phyloP scores from a whole-genome alignment of 2,888 invertebrate genomes.

The Sacculina carcini region DNA sequence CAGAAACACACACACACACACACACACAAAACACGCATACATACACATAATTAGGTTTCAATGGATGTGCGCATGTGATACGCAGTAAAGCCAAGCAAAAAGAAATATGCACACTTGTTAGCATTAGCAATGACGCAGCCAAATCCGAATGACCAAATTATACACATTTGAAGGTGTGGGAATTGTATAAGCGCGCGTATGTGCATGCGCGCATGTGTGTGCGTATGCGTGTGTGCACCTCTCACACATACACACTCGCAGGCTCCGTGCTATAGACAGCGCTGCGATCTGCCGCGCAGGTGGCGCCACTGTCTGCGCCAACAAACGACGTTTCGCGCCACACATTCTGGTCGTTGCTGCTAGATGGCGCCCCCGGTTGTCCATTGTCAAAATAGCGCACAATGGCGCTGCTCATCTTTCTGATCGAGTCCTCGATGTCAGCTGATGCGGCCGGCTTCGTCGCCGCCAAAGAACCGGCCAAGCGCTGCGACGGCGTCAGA shows the following conservation, averaged over 20 bases:
- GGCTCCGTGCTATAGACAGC: not conserved
- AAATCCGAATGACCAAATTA: not conserved
- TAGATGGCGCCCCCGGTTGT: not conserved
- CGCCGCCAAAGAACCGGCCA: not conserved
- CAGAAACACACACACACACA: too few species aligned
- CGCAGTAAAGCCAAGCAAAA: too few species aligned
- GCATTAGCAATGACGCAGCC: not conserved
- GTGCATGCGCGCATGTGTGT: not conserved
- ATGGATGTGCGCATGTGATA: too few species aligned
- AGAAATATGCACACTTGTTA: too few species aligned
- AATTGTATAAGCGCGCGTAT: not conserved
- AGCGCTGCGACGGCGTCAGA: not conserved
- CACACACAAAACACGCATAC: too few species aligned
- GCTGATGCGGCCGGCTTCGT: not conserved
- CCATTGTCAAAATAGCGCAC: not conserved
- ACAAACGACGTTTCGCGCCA: not conserved
- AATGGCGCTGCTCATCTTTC: not conserved
- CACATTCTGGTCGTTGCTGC: not conserved
- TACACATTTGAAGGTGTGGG: not conserved
- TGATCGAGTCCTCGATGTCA: not conserved
- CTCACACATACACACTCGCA: not conserved
- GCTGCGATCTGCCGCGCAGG: not conserved
- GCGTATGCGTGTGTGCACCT: not conserved
- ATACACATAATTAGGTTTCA: too few species aligned
- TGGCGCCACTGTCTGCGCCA: not conserved